Percentiles rank a stretch among this genome's conserved stretches.
Conservation (phyloP, 2,888 invertebrate genomes). For the Phragmatobia fuliginosa region DNA sequence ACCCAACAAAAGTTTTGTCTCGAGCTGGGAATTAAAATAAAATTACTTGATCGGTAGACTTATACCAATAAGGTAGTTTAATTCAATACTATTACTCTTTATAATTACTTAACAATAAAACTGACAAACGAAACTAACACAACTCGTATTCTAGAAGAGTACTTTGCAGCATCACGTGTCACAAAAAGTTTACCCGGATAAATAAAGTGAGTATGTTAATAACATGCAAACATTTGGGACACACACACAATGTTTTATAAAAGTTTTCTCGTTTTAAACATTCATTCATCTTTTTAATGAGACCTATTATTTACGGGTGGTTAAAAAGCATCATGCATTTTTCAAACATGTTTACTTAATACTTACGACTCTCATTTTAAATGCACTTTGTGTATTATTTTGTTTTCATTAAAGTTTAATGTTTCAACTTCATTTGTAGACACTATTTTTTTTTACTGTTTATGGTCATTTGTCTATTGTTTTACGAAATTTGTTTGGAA, state of each 20-base stretch:
- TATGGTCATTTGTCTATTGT: no score
- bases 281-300: slow-evolving; percentile 6
- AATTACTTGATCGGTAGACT: no score
- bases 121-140: background rate
- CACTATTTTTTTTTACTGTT: no score
- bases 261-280: slow-evolving; percentile 6
- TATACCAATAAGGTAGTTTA: no score
- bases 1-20: no score
- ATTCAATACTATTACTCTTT: no score
- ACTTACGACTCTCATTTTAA: background rate
- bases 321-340: background rate
- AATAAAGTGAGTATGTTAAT: slow-evolving; percentile 1
- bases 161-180: background rate
- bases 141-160: background rate
- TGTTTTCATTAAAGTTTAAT: background rate
- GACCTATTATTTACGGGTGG: background rate
- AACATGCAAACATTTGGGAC: background rate
- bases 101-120: no score
- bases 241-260: background rate
- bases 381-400: background rate
- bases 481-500: no score
- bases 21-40: no score
- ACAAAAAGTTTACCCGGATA: background rate
- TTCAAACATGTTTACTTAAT: background rate
- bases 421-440: background rate